These are phyloP conservation scores for Trachelipus rathkii DNA, from an alignment of 1,140 invertebrate genomes.

Conservation along the genomic window DNA sequence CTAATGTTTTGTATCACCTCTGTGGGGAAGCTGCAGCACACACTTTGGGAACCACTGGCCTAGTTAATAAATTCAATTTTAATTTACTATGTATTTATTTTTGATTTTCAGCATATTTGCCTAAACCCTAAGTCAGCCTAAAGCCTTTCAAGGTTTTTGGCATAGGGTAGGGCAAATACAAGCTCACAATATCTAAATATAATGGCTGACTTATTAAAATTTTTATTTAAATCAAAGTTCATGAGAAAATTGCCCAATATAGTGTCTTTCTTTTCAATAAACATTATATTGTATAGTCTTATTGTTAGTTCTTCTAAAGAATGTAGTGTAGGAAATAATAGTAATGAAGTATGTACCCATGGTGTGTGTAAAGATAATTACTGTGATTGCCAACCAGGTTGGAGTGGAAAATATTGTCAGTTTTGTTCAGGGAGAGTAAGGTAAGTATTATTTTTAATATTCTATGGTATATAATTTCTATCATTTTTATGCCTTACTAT, in stretches of 20 bases:
- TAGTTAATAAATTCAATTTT: too few species aligned
- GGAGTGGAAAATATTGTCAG: slow-evolving; percentile 4
- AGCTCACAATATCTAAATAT: background rate
- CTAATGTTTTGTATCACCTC: too few species aligned
- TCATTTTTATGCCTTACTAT: too few species aligned
- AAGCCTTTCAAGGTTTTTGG: slow-evolving; percentile 7
- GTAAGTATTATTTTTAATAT: slow-evolving; percentile 5
- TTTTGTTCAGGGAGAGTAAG: slow-evolving; percentile 6
- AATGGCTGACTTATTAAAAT: background rate
- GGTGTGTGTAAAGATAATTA: background rate
- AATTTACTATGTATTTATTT: too few species aligned
- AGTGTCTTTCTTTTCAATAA: background rate
- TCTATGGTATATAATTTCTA: background rate
- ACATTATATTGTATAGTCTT: background rate
- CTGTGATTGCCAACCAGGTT: background rate
- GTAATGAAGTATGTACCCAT: background rate
- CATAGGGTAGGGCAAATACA: slow-evolving; percentile 8
- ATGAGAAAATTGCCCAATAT: background rate
- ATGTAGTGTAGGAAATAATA: background rate
- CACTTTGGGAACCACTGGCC: too few species aligned
- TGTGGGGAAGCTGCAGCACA: too few species aligned
- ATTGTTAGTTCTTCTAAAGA: slow-evolving; percentile 11
- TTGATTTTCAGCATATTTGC: background rate
- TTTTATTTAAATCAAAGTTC: slow-evolving; percentile 8
- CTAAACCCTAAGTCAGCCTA: slow-evolving; percentile 9